Evolutionary conservation across 2,113 vertebrate species (phyloP), one percentile per base, ranked within the genome.

Genomic region (Cnemophilus loriae): DNA sequence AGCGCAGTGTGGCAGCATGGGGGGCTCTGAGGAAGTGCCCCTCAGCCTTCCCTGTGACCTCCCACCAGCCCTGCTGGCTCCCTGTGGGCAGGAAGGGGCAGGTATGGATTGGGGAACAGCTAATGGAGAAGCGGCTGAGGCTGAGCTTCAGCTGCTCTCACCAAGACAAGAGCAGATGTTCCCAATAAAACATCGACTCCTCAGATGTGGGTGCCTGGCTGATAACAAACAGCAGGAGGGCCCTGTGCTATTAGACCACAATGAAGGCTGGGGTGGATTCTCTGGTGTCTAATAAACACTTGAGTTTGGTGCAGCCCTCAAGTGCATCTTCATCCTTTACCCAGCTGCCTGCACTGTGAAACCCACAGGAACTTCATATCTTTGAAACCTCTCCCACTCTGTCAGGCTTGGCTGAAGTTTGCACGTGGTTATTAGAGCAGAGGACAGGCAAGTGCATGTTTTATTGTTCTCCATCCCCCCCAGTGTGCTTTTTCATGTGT

Each of bases 391-490:
- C 64, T 93, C 83, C 88, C 71, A 52, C 37, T 87, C 81, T 86
- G 83, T 55, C 79, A 86, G 90, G 59, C 71, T 93, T 91, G 90
- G 94, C 86, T 92, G 92, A 46, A 64, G 88, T 80, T 90, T 89
- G 63, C 35, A 4, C 46, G 79, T 78, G 49, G 61, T 94, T 95
- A 55, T 90, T 88, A 90, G 79, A 88, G 71, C 75, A 67, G 55
- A 91, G 93, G 82, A 90, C 91, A 93, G 82, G 93, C 92, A 93
- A 93, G 90, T 4, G 41, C 87, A 71, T 73, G 90, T 93, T 91
- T 94, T 90, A 80, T 85, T 88, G 44, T 94, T 86, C 33, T 87
- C 0, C 46, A 71, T 78, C 50, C n/a, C 78, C 84, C 55, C 30
- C 39, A 85, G 81, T 86, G 64, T 56, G 71, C 55, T 76, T 90